Base-by-base conservation (phyloP, 1,140 invertebrate genomes). In the Nylanderia fulva region DNA sequence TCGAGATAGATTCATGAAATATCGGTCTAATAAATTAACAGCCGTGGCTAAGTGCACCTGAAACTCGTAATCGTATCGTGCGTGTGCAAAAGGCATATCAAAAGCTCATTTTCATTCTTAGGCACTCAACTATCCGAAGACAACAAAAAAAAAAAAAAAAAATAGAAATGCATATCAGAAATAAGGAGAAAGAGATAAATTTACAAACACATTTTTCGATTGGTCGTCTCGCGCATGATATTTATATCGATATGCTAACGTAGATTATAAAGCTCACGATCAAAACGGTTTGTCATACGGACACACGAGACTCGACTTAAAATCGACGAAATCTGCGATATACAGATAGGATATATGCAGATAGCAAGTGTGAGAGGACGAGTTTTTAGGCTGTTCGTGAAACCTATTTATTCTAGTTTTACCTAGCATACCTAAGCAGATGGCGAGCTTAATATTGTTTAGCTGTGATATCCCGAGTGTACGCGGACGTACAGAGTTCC, bases 381-480 rank as follows among this genome's bases (percentile, higher is more conserved):
- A 80, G 60, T 76, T 88, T 75, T 60, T 33, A 60, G 33, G 54
- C 39, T 72, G n/a, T 83, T 86, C 29, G 72, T 68, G 24, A 58
- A 86, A 86, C 61, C 89, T 92, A 92, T 93, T 92, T 92, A 93
- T 92, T 91, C 64, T 90, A 91, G 89, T 91, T 93, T 92, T 91
- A 48, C 45, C 15, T 48, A 18, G 42, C 42, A 45, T 91, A 91
- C 88, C 77, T 77, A 76, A 86, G 76, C 84, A 63, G 71, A 85
- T 85, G 88, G 85, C 87, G 89, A 84, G 88, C 91, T 93, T 92
- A 86, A 92, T 90, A 86, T 93, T 91, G 82, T 93, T 90, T 92
- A 94, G 92, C 93, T 93, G 93, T 94, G 93, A 94, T 94, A 94
- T 93, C 88, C 86, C 85, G 85, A 93, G 90, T 91, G 92, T 93